A percentile compares a stretch with the other conserved stretches of the same genome.
Evolutionary conservation across 2,113 vertebrate genomes (phyloP).

Genomic region (Taurulus bubalis): DNA sequence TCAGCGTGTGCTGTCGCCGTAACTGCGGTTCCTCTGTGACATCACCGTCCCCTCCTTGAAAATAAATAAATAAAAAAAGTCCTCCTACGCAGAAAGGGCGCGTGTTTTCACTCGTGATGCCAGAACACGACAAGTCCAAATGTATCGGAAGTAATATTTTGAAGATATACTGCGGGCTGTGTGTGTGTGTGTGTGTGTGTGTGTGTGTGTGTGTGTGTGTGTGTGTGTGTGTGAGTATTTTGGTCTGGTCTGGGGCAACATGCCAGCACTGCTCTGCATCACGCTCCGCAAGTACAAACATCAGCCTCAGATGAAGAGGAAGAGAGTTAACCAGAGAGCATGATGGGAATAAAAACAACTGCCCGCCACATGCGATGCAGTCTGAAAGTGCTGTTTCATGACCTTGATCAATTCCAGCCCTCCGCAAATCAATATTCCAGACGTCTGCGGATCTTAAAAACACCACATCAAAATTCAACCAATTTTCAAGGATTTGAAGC

Average conservation of each 20-base stretch:
- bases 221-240: conserved; percentile 49
- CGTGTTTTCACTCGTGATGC: conserved; percentile 15
- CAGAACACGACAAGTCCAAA: conserved; percentile 38
- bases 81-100: conserved; percentile 28
- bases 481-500: conserved; percentile 57
- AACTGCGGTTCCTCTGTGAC: conserved; percentile 45
- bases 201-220: conserved; percentile 11
- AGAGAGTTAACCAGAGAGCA: conserved; percentile 30
- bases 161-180: conserved; percentile 19
- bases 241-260: conserved; percentile 65
- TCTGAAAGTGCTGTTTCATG: conserved; percentile 50
- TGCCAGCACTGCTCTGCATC: conserved; percentile 70
- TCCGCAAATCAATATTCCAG: conserved; percentile 49
- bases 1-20: conserved; percentile 60
- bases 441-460: conserved; percentile 35
- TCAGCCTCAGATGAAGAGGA: conserved; percentile 26
- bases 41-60: conserved; percentile 46
- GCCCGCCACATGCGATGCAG: conserved; percentile 25
- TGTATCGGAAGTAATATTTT: conserved; percentile 31
- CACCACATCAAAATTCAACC: conserved; percentile 46
- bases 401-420: conserved; percentile 59
- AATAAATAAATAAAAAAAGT: neutral
- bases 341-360: conserved; percentile 41
- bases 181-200: conserved; percentile 15
- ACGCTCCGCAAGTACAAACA: conserved; percentile 61